Percentiles rank a stretch among this genome's conserved stretches.
Evolutionary conservation across 2,113 vertebrate genomes (phyloP).

Genomic region (Nanger granti): DNA sequence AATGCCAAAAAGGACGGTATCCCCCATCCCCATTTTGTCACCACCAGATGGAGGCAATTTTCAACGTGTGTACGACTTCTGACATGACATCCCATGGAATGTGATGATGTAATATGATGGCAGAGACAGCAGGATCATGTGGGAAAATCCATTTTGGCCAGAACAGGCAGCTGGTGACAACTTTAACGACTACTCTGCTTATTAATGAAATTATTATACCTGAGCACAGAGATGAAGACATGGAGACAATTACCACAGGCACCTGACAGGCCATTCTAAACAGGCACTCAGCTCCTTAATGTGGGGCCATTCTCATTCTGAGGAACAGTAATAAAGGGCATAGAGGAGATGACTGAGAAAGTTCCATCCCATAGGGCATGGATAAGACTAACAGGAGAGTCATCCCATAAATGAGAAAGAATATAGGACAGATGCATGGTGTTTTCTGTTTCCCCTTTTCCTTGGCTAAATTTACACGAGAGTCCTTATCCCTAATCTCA

Average conservation of each 20-base stretch:
- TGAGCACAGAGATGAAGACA: constrained; percentile 72
- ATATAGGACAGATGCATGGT: constrained; percentile 2
- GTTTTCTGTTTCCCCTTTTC: background rate
- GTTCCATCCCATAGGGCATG: constrained; percentile 34
- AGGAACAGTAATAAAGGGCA: constrained; percentile 71
- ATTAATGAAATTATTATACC: constrained; percentile 75
- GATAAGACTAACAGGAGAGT: constrained; percentile 67
- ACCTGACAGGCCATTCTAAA: constrained; percentile 71
- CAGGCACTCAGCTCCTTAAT: constrained; percentile 45
- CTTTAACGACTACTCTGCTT: constrained; percentile 65
- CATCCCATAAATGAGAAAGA: constrained; percentile 47
- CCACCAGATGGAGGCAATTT: constrained; percentile 29
- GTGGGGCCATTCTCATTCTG: constrained; percentile 64
- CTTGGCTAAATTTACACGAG: constrained; percentile 48
- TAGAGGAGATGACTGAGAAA: constrained; percentile 69
- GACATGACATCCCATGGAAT: constrained; percentile 31
- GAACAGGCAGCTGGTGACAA: constrained; percentile 68
- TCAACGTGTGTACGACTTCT: constrained; percentile 34
- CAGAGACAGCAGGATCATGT: constrained; percentile 61
- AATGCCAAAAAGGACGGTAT: background rate
- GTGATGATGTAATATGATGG: constrained; percentile 60
- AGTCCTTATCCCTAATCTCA: background rate
- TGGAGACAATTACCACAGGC: constrained; percentile 65
- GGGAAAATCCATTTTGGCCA: constrained; percentile 69
- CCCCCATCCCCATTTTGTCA: background rate